phyloP scores from a whole-genome alignment of 2,888 invertebrate species.

The Torymus aiolomorphi region DNA sequence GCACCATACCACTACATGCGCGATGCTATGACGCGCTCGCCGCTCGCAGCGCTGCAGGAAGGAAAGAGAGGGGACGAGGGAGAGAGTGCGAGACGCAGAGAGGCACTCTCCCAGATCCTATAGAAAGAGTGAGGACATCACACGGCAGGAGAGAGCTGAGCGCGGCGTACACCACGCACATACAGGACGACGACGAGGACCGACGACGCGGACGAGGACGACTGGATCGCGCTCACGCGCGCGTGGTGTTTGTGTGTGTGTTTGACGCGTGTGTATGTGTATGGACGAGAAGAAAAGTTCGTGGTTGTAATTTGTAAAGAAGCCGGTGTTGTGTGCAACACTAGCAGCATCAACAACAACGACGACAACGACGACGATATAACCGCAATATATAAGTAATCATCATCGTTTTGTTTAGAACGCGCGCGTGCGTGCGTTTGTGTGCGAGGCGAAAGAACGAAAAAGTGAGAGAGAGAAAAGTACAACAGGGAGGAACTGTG shows the following conservation, averaged over 20 bases:
- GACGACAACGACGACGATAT: no score
- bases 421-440: conserved; percentile 8
- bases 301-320: no score
- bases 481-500: no score
- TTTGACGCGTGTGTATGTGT: conserved; percentile 2
- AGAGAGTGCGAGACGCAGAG: not conserved
- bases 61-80: not conserved
- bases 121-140: not conserved
- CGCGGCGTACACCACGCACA: conserved; percentile 45
- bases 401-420: not conserved
- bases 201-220: conserved; percentile 57
- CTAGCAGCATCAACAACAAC: no score
- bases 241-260: conserved; percentile 12
- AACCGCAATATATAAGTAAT: no score
- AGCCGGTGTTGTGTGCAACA: no score
- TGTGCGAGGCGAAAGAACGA: conserved; percentile 10
- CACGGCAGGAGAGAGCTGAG: not conserved
- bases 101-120: no score
- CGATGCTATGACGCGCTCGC: no score
- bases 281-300: not conserved
- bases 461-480: conserved; percentile 47
- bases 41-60: not conserved
- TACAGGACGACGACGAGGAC: conserved; percentile 56
- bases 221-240: conserved; percentile 8
- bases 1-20: no score